Percentiles rank a stretch among this genome's conserved stretches.
Evolutionary conservation across 1,140 invertebrate species (phyloP).

Genomic region (Scaptomyza montana): DNA sequence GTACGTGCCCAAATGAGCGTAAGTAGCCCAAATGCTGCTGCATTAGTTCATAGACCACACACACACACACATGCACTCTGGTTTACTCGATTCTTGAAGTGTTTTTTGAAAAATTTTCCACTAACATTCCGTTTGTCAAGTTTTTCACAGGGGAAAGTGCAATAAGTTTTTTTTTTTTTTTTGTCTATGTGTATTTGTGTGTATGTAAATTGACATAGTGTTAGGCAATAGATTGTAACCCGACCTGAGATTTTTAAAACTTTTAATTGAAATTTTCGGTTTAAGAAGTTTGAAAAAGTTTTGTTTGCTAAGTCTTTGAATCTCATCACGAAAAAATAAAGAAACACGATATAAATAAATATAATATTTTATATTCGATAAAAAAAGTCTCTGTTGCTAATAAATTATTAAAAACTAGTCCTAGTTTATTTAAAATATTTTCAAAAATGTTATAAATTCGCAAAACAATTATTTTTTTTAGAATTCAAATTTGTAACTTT

Average conservation of each 20-base stretch:
- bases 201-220: conserved; percentile 1
- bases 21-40: conserved; percentile 48
- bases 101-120: conserved; percentile 62
- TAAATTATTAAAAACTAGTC: too few species aligned
- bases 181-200: conserved; percentile 4
- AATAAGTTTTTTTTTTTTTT: neutral
- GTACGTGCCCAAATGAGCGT: conserved; percentile 29
- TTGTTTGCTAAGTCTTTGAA: too few species aligned
- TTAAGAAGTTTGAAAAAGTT: too few species aligned
- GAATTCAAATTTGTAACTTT: too few species aligned
- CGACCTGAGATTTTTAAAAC: neutral
- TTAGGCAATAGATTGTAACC: neutral
- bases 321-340: too few species aligned
- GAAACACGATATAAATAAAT: too few species aligned
- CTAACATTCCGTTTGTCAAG: conserved; percentile 58
- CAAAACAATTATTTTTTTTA: too few species aligned
- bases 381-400: too few species aligned
- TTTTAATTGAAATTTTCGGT: neutral
- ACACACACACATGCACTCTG: conserved; percentile 16
- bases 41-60: neutral
- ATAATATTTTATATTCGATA: too few species aligned
- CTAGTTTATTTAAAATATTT: too few species aligned
- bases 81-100: conserved; percentile 37
- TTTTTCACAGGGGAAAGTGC: conserved; percentile 62
- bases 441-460: too few species aligned